These are phyloP conservation scores for Vicugna pacos DNA, from an alignment of 2,113 vertebrate species.

Conservation along the genomic window DNA sequence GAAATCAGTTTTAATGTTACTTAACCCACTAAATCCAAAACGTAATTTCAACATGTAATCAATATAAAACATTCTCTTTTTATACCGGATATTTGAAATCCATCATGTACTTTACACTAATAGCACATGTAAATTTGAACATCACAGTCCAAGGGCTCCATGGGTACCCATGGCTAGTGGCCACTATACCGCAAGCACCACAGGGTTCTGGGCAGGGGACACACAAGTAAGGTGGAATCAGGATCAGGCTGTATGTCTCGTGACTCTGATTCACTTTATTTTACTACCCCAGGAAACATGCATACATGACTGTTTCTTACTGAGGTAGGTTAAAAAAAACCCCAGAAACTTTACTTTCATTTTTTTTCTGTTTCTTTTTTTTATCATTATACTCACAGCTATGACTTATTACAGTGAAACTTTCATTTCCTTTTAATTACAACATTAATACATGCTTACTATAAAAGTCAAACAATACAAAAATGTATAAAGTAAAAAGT, in stretches of 20 bases:
- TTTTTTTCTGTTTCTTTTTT: neutral
- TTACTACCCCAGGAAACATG: neutral
- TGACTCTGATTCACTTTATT: neutral
- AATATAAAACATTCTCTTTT: constrained; percentile 22
- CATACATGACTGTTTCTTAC: neutral
- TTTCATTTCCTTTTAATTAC: neutral
- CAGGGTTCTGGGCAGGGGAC: neutral
- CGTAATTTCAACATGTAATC: neutral
- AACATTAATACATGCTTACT: neutral
- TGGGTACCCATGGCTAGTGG: neutral
- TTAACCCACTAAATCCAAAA: neutral
- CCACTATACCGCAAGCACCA: neutral
- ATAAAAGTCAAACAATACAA: constrained; percentile 5
- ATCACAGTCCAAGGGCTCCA: neutral
- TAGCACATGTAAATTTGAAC: neutral
- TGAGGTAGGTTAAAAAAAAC: neutral
- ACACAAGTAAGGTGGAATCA: neutral
- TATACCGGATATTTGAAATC: neutral
- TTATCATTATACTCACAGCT: neutral
- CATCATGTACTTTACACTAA: neutral
- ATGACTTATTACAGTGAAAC: neutral
- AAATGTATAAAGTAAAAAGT: constrained; percentile 27
- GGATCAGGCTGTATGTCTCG: neutral
- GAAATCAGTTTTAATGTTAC: neutral
- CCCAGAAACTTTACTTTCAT: neutral